phyloP scores from a whole-genome alignment of 2,888 invertebrate species.

The Hypercompe scribonia region DNA sequence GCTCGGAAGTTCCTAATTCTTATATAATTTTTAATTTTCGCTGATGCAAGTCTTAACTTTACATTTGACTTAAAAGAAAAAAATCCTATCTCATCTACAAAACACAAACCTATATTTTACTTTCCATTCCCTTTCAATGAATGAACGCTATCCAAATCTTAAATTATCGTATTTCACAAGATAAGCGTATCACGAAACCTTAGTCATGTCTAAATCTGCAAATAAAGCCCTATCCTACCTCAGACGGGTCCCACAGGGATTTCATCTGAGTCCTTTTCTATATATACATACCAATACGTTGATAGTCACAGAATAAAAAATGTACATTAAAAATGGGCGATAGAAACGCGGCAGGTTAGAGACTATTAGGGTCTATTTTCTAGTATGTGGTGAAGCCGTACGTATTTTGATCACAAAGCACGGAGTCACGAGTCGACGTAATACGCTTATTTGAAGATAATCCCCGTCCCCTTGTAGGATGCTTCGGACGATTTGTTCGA shows the following conservation, averaged over 20 bases:
- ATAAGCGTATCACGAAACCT: constrained; percentile 66
- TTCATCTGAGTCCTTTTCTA: constrained; percentile 42
- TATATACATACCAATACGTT: constrained; percentile 42
- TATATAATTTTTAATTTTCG: too few species aligned
- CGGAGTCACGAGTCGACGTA: constrained; percentile 66
- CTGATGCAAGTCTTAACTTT: too few species aligned
- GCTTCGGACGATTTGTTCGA: constrained; percentile 62
- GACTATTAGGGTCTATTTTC: constrained; percentile 2
- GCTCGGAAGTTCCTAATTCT: too few species aligned
- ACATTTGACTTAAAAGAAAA: neutral
- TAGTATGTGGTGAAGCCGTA: constrained; percentile 63
- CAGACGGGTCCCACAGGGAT: constrained; percentile 64
- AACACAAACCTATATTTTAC: neutral
- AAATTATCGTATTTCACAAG: constrained; percentile 63
- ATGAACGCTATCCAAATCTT: constrained; percentile 48
- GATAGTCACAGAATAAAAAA: constrained; percentile 46
- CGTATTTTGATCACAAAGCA: constrained; percentile 77
- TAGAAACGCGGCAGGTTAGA: constrained; percentile 32
- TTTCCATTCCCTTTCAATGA: constrained; percentile 5
- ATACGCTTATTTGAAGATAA: constrained; percentile 82
- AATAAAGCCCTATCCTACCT: constrained; percentile 65
- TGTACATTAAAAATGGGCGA: constrained; percentile 9
- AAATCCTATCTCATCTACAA: neutral
- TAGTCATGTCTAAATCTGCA: constrained; percentile 69
- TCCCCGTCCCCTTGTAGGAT: constrained; percentile 65